phyloP scores from a whole-genome alignment of 2,888 invertebrate species.

The Acronicta alni region DNA sequence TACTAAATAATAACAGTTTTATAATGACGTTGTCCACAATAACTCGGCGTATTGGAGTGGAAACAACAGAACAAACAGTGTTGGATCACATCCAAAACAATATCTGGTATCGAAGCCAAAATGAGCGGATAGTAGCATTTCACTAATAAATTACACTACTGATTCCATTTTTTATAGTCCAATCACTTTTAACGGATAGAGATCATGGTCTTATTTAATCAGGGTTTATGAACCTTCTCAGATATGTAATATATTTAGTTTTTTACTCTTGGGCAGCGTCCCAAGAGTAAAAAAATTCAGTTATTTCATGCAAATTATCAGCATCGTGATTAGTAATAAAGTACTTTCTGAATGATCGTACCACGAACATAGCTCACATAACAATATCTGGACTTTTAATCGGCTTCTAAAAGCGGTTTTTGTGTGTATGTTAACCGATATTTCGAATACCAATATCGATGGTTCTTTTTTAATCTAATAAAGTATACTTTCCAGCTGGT shows the following conservation, averaged over 20 bases:
- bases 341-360: too few relatives aligned
- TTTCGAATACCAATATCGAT: too few relatives aligned
- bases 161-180: constrained; percentile 60
- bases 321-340: too few relatives aligned
- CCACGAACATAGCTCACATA: too few relatives aligned
- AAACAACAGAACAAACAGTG: constrained; percentile 65
- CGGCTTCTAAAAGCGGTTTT: too few relatives aligned
- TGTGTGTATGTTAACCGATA: too few relatives aligned
- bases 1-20: constrained; percentile 42
- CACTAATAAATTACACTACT: constrained; percentile 66
- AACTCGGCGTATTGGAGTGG: constrained; percentile 63
- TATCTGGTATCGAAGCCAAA: constrained; percentile 68
- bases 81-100: constrained; percentile 73
- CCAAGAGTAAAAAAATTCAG: too few relatives aligned
- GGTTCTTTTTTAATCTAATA: too few relatives aligned
- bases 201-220: constrained; percentile 45
- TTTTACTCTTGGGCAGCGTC: neutral
- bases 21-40: constrained; percentile 60
- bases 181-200: constrained; percentile 58
- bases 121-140: constrained; percentile 65
- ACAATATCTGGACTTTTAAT: too few relatives aligned
- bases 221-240: constrained; percentile 39
- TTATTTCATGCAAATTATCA: too few relatives aligned
- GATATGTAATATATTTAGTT: constrained; percentile 8
- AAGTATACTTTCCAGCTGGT: too few relatives aligned